Percentiles rank a stretch among this genome's conserved stretches.
phyloP scores from a whole-genome alignment of 2,113 vertebrate genomes.

The Sorex fumeus region DNA sequence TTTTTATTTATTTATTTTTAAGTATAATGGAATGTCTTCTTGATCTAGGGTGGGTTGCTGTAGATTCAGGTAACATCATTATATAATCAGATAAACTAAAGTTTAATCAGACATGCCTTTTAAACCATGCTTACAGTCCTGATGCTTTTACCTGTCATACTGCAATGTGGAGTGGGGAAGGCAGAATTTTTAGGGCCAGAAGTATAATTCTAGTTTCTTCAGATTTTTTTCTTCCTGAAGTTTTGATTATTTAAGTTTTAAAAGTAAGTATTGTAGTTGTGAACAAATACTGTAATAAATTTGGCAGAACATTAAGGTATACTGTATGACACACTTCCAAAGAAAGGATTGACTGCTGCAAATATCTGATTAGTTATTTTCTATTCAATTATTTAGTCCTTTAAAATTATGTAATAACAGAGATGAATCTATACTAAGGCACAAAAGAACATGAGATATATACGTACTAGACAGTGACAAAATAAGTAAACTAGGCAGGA shows the following conservation, averaged over 20 bases:
- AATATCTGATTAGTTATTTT: constrained; percentile 6
- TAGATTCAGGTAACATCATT: constrained; percentile 52
- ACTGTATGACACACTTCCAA: background rate
- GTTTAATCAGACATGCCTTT: background rate
- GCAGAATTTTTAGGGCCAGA: constrained; percentile 17
- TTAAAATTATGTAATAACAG: background rate
- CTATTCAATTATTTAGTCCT: constrained; percentile 48
- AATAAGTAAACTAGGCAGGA: background rate
- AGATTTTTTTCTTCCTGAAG: background rate
- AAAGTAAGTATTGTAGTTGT: background rate
- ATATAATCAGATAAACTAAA: constrained; percentile 26
- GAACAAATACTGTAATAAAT: constrained; percentile 29
- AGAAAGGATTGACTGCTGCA: background rate
- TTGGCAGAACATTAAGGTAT: background rate
- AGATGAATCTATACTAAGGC: background rate
- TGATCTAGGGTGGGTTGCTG: constrained; percentile 50
- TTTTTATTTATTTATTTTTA: background rate
- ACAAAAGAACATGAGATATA: background rate
- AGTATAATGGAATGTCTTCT: constrained; percentile 40
- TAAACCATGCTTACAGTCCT: background rate
- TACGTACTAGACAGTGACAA: background rate
- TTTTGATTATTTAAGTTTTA: constrained; percentile 37
- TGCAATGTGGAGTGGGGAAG: background rate
- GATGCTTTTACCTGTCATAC: background rate
- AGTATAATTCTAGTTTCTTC: background rate